Percentiles rank a stretch among this genome's conserved stretches.
phyloP scores from a whole-genome alignment of 2,888 invertebrate genomes.

The Gortyna flavago region DNA sequence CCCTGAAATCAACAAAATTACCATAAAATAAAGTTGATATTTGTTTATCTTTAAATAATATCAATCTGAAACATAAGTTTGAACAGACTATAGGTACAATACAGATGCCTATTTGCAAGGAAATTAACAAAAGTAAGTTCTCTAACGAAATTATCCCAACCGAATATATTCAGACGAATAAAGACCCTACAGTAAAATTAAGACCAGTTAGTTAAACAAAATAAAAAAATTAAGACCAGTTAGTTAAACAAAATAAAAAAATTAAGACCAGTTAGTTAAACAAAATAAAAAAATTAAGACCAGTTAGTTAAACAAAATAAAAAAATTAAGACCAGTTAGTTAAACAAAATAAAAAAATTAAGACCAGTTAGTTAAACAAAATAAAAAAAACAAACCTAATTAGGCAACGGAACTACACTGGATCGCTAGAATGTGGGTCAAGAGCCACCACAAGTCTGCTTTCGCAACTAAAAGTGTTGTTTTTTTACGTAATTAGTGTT shows the following conservation, averaged over 20 bases:
- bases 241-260: slow-evolving; percentile 41
- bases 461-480: slow-evolving; percentile 80
- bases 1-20: too few relatives aligned
- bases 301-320: slow-evolving; percentile 34
- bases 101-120: neutral
- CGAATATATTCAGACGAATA: slow-evolving; percentile 36
- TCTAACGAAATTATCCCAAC: slow-evolving; percentile 14
- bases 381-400: slow-evolving; percentile 54
- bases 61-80: too few relatives aligned
- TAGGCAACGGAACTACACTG: slow-evolving; percentile 53
- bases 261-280: slow-evolving; percentile 44
- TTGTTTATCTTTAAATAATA: too few relatives aligned
- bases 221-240: slow-evolving; percentile 52
- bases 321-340: slow-evolving; percentile 52
- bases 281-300: slow-evolving; percentile 51
- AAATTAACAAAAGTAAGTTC: neutral
- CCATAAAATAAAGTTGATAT: too few relatives aligned
- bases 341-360: slow-evolving; percentile 51
- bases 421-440: slow-evolving; percentile 71
- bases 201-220: slow-evolving; percentile 32
- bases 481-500: slow-evolving; percentile 87
- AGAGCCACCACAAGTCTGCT: slow-evolving; percentile 71
- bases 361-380: slow-evolving; percentile 32
- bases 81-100: too few relatives aligned
- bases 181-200: slow-evolving; percentile 56